These are phyloP conservation scores for Danio tinwini DNA, from an alignment of 2,797 vertebrate genomes.

Conservation along the genomic window DNA sequence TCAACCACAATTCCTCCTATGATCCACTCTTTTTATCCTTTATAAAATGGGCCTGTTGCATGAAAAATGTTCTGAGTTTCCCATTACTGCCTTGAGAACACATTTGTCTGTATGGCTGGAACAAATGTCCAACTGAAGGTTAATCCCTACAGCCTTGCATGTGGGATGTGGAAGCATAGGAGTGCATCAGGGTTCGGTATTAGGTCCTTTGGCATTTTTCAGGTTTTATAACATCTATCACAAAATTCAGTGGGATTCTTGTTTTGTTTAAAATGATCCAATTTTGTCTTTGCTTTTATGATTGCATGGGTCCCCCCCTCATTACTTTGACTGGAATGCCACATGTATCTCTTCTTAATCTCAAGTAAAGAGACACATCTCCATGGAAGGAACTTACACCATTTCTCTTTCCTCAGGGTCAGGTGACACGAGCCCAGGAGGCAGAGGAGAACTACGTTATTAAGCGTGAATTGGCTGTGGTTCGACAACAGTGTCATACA, in stretches of 20 bases:
- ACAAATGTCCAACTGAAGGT: conserved; percentile 13
- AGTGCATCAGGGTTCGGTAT: conserved; percentile 49
- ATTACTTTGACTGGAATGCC: conserved; percentile 14
- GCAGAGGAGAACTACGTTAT: conserved; percentile 96
- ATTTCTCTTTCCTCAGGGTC: conserved; percentile 79
- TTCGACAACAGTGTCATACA: conserved; percentile 86
- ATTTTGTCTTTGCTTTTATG: conserved; percentile 11
- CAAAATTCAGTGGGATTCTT: conserved; percentile 6
- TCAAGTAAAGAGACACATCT: neutral
- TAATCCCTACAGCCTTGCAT: conserved; percentile 63
- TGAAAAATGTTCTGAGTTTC: conserved; percentile 59
- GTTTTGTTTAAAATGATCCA: neutral
- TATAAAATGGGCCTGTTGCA: conserved; percentile 61
- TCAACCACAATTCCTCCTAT: neutral
- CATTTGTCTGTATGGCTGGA: conserved; percentile 51
- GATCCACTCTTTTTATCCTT: conserved; percentile 14
- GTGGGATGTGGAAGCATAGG: conserved; percentile 61
- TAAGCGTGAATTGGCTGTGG: conserved; percentile 91
- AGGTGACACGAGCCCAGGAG: conserved; percentile 94
- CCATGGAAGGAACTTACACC: conserved; percentile 1
- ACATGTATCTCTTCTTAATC: neutral
- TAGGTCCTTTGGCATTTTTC: conserved; percentile 14
- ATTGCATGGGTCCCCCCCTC: conserved; percentile 31
- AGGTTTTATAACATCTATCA: neutral
- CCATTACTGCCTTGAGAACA: conserved; percentile 60